Evolutionary conservation across 92 coral and sea anemone genomes (phyloP).

Genomic region (Metridium senile): DNA sequence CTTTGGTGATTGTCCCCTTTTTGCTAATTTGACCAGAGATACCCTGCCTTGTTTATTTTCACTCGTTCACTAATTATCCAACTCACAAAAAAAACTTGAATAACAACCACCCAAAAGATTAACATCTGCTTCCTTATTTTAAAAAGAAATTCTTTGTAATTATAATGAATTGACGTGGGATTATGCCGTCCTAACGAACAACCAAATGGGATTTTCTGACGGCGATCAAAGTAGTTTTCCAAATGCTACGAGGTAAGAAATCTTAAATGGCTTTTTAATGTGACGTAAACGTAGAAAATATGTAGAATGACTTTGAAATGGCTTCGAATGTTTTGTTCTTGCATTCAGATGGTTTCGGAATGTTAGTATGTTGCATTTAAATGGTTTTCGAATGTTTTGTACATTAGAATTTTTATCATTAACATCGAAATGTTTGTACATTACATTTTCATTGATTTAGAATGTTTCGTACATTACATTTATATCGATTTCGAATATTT

Average conservation of each 20-base stretch:
- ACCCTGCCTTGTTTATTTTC: not conserved
- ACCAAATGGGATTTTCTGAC: constrained; percentile 8
- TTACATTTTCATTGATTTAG: too few relatives aligned
- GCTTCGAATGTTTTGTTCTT: too few relatives aligned
- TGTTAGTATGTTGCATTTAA: not conserved
- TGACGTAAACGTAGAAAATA: not conserved
- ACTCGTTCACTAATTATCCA: not conserved
- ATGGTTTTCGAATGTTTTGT: not conserved
- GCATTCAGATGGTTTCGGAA: not conserved
- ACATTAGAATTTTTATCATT: too few relatives aligned
- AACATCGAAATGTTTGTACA: too few relatives aligned
- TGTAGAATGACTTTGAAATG: too few relatives aligned
- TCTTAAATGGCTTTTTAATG: not conserved
- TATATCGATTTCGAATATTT: not conserved
- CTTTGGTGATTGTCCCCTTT: too few relatives aligned
- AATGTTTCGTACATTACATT: too few relatives aligned
- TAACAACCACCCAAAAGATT: too few relatives aligned
- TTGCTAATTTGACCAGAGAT: not conserved
- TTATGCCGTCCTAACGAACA: constrained; percentile 3
- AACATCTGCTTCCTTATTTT: constrained; percentile 16
- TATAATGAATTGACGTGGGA: not conserved
- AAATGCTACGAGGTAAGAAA: not conserved
- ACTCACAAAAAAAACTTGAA: constrained; percentile 3
- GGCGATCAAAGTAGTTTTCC: constrained; percentile 4
- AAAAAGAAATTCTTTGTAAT: not conserved